phyloP scores from a whole-genome alignment of 2,888 invertebrate species.

The Diachrysia chrysitis region DNA sequence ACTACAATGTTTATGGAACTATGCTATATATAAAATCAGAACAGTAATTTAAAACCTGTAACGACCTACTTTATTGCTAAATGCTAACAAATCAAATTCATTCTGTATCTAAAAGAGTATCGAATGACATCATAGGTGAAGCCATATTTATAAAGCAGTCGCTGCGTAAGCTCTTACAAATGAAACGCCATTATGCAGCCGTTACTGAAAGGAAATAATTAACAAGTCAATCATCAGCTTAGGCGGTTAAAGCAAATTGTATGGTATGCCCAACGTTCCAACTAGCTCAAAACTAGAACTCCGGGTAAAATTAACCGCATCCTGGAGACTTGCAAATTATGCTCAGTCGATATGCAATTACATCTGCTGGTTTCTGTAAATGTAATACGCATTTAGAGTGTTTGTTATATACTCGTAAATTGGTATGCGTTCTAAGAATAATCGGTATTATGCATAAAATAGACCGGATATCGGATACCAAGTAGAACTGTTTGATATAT shows the following conservation, averaged over 20 bases:
- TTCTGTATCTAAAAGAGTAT: constrained; percentile 54
- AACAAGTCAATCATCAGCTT: constrained; percentile 14
- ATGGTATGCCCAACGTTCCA: constrained; percentile 9
- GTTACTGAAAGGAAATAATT: constrained; percentile 33
- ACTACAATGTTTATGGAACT: constrained; percentile 7
- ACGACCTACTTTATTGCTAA: constrained; percentile 41
- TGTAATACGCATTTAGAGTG: neutral
- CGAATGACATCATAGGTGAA: constrained; percentile 57
- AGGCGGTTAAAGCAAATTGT: constrained; percentile 17
- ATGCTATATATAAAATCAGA: neutral
- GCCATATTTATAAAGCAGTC: constrained; percentile 51
- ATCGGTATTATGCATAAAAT: neutral
- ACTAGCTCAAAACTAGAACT: constrained; percentile 18
- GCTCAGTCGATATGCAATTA: constrained; percentile 41
- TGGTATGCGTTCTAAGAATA: neutral
- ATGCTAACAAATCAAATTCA: constrained; percentile 46
- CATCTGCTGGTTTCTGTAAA: neutral
- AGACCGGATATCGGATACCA: neutral
- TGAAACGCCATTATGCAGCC: constrained; percentile 20
- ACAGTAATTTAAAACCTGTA: constrained; percentile 31
- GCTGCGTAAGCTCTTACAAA: constrained; percentile 38
- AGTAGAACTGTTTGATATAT: constrained; percentile 2
- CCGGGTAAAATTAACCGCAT: constrained; percentile 54
- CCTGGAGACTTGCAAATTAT: constrained; percentile 50
- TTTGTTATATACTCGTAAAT: neutral